Evolutionary conservation across 2,888 invertebrate genomes (phyloP).

Genomic region (Erebia palarica): DNA sequence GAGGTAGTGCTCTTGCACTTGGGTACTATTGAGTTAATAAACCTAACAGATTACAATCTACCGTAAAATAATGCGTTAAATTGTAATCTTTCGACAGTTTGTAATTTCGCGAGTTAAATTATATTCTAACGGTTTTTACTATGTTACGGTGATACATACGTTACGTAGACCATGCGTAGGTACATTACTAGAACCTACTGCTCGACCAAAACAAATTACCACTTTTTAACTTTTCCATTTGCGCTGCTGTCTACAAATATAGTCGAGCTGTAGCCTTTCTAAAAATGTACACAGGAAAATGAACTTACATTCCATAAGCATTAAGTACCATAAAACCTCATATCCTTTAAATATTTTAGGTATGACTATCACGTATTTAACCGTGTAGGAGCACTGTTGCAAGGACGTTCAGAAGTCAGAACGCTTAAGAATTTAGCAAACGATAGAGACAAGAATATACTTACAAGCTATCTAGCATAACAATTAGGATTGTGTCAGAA

Average conservation of each 20-base stretch:
- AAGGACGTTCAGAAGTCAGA: constrained; percentile 5
- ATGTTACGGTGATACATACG: too few species aligned
- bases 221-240: background rate
- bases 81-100: too few species aligned
- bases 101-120: too few species aligned
- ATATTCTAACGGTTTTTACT: too few species aligned
- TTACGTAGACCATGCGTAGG: background rate
- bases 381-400: background rate
- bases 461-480: too few species aligned
- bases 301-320: background rate
- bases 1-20: too few species aligned
- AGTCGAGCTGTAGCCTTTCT: background rate
- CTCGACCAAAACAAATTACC: constrained; percentile 5
- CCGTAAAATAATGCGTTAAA: too few species aligned
- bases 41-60: too few species aligned
- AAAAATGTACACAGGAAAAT: background rate
- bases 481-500: too few species aligned
- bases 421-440: background rate
- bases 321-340: background rate
- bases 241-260: background rate
- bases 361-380: constrained; percentile 7
- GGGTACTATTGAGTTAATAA: too few species aligned
- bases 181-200: background rate
- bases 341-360: background rate
- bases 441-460: too few species aligned